Evolutionary conservation across 2,888 invertebrate species (phyloP).

Genomic region (Ectemnius cavifrons): DNA sequence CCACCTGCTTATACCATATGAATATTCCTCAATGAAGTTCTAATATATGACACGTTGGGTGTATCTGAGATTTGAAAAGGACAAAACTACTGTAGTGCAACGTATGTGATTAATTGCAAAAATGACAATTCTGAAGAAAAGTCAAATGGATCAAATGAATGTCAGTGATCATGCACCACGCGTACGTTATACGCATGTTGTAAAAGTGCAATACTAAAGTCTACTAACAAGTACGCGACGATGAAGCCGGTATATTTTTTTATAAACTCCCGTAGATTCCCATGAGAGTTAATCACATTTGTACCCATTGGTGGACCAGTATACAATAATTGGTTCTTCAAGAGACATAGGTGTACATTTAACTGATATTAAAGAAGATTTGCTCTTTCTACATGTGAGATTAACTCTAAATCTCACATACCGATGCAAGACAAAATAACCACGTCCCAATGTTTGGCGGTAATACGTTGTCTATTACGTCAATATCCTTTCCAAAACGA

Average conservation of each 20-base stretch:
- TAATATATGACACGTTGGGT: slow-evolving; percentile 48
- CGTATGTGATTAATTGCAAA: slow-evolving; percentile 15
- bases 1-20: slow-evolving; percentile 41
- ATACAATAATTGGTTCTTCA: slow-evolving; percentile 23
- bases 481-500: slow-evolving; percentile 87
- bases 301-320: slow-evolving; percentile 68
- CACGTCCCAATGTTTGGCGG: slow-evolving; percentile 86
- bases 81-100: slow-evolving; percentile 14
- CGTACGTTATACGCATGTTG: slow-evolving; percentile 6
- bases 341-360: slow-evolving; percentile 31
- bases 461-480: slow-evolving; percentile 85
- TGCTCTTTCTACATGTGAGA: slow-evolving; percentile 40
- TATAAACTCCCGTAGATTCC: background rate
- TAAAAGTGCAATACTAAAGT: slow-evolving; percentile 7
- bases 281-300: slow-evolving; percentile 45
- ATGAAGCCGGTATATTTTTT: background rate
- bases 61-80: slow-evolving; percentile 30
- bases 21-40: slow-evolving; percentile 56
- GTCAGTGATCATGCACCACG: slow-evolving; percentile 22
- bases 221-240: background rate
- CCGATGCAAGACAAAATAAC: slow-evolving; percentile 77
- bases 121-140: slow-evolving; percentile 27
- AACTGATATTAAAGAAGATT: slow-evolving; percentile 5
- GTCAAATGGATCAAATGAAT: slow-evolving; percentile 15
- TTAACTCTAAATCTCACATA: slow-evolving; percentile 69